Conservation (phyloP, 2,113 vertebrate genomes). For the Circaetus cinerascens region DNA sequence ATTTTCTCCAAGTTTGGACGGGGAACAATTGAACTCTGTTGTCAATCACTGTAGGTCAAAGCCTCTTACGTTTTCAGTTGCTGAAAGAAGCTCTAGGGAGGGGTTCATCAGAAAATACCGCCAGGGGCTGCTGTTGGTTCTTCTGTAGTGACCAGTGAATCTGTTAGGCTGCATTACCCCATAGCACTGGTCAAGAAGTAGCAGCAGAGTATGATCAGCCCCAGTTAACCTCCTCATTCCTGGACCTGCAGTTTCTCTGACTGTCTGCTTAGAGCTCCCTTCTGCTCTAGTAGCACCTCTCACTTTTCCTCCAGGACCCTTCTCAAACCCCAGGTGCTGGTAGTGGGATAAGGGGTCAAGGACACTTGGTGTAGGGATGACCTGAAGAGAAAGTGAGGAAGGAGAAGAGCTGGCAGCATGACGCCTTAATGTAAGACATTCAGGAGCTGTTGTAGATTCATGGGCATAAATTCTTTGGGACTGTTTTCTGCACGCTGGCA, state of each 20-base stretch:
- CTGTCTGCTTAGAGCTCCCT: background rate
- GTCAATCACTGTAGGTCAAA: background rate
- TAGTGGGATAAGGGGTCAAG: background rate
- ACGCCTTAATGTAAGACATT: background rate
- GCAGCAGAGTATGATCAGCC: background rate
- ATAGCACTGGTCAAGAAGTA: background rate
- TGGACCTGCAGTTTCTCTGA: fast-evolving
- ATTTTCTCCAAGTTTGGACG: background rate
- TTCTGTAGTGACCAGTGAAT: background rate
- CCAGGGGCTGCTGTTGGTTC: background rate
- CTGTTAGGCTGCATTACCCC: background rate
- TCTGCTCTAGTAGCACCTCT: background rate
- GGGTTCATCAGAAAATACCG: background rate
- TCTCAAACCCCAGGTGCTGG: background rate
- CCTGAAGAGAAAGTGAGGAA: background rate
- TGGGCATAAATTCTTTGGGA: background rate
- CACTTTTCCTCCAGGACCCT: background rate
- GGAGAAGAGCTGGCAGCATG: background rate
- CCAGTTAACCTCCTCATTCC: background rate
- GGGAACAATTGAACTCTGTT: background rate
- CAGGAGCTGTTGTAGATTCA: background rate
- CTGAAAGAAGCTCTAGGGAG: background rate
- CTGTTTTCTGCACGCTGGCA: background rate
- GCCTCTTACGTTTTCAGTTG: background rate
- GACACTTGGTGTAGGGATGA: background rate